Conservation (phyloP, 2,888 invertebrate species). For the Zelleria hepariella region DNA sequence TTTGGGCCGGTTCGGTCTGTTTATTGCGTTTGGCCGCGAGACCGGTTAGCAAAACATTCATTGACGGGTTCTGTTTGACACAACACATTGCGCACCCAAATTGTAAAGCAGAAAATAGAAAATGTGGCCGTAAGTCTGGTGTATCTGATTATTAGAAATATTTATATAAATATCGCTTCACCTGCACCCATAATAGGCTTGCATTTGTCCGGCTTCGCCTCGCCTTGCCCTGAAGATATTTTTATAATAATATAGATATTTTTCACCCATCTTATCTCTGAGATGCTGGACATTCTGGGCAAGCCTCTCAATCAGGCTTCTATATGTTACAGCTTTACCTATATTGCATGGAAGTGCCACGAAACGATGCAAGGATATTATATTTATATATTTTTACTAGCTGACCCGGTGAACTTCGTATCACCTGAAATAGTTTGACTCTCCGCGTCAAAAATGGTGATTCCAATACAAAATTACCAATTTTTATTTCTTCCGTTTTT, state of each 20-base stretch:
- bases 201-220: neutral
- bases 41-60: constrained; percentile 3
- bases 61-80: neutral
- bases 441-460: no score
- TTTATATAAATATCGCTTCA: neutral
- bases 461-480: no score
- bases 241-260: no score
- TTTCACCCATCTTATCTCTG: neutral
- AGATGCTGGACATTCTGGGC: neutral
- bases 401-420: no score
- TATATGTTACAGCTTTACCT: no score
- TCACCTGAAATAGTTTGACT: no score
- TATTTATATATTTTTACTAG: no score
- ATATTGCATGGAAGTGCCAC: no score
- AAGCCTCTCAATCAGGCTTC: no score
- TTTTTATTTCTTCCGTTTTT: no score
- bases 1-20: constrained; percentile 6
- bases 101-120: neutral
- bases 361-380: no score
- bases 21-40: constrained; percentile 8
- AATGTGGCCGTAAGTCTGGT: no score
- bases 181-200: neutral
- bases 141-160: neutral
- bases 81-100: neutral
- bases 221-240: neutral